Conservation (phyloP, 2,113 vertebrate genomes). For the Micromys minutus region DNA sequence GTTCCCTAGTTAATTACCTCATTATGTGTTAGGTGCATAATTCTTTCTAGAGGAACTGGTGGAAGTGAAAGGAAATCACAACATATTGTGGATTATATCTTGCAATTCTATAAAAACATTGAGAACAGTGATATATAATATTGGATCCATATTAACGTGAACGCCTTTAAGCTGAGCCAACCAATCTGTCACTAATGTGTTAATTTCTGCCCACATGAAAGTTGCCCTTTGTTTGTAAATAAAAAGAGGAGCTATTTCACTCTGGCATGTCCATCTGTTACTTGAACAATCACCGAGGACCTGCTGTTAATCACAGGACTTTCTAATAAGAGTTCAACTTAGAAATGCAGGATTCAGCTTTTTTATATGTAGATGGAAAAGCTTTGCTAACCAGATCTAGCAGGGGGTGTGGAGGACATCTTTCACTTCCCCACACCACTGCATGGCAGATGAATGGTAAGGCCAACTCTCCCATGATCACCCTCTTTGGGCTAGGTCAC, state of each 20-base stretch:
- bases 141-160: slow-evolving; percentile 75
- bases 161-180: slow-evolving; percentile 80
- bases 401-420: no score
- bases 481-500: background rate
- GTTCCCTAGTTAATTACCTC: slow-evolving; percentile 87
- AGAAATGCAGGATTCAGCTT: slow-evolving; percentile 64
- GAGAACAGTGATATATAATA: slow-evolving; percentile 81
- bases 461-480: background rate
- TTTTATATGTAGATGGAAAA: slow-evolving; percentile 78
- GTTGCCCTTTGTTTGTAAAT: slow-evolving; percentile 87
- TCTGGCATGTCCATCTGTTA: slow-evolving; percentile 85
- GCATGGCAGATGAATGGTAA: background rate
- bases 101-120: slow-evolving; percentile 78
- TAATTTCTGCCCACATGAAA: slow-evolving; percentile 80
- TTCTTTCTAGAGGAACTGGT: slow-evolving; percentile 84
- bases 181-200: slow-evolving; percentile 77
- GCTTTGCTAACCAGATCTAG: slow-evolving; percentile 78
- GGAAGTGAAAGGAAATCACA: slow-evolving; percentile 79
- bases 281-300: slow-evolving; percentile 81
- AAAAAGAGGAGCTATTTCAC: slow-evolving; percentile 85
- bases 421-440: background rate
- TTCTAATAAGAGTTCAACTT: slow-evolving; percentile 79
- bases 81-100: slow-evolving; percentile 84
- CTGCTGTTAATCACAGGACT: slow-evolving; percentile 84
- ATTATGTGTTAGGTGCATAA: slow-evolving; percentile 85